A percentile compares a stretch with the other conserved stretches of the same genome.
Conservation (phyloP, 92 coral and sea anemone genomes). For the Porites cylindrica region DNA sequence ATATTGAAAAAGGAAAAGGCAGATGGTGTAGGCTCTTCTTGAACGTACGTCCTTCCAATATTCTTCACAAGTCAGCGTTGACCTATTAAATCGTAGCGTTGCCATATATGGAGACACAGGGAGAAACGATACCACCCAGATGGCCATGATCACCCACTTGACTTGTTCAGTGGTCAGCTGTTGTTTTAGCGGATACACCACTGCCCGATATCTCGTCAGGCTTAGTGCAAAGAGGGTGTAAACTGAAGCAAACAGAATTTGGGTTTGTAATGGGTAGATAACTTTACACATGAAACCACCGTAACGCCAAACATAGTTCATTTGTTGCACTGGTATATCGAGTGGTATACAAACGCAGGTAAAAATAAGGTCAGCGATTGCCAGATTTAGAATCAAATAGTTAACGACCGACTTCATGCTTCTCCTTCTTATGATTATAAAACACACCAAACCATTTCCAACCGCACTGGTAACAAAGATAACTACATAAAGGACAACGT, state of each 20-base stretch:
- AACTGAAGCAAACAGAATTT: conserved; percentile 72
- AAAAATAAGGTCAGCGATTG: conserved; percentile 77
- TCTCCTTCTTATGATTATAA: conserved; percentile 63
- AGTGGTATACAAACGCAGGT: conserved; percentile 80
- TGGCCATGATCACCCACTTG: conserved; percentile 53
- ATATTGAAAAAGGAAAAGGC: conserved; percentile 68
- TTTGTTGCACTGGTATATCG: conserved; percentile 77
- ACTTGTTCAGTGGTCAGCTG: conserved; percentile 63
- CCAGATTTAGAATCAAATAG: conserved; percentile 74
- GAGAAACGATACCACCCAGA: conserved; percentile 69
- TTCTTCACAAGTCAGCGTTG: conserved; percentile 57
- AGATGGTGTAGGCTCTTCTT: conserved; percentile 65
- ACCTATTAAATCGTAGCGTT: not conserved
- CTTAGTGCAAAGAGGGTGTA: conserved; percentile 72
- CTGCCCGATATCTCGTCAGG: conserved; percentile 76
- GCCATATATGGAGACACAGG: conserved; percentile 76
- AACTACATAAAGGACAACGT: conserved; percentile 43
- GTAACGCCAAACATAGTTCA: conserved; percentile 77
- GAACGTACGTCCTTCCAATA: conserved; percentile 51
- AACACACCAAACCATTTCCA: conserved; percentile 75
- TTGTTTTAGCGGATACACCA: conserved; percentile 74
- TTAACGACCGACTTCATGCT: conserved; percentile 83
- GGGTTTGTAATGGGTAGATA: conserved; percentile 79
- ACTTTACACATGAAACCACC: conserved; percentile 73
- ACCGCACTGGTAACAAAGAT: conserved; percentile 67